A percentile compares a stretch with the other conserved stretches of the same genome.
phyloP scores from a whole-genome alignment of 2,797 vertebrate species.

The Oceanodroma leucorhoa region DNA sequence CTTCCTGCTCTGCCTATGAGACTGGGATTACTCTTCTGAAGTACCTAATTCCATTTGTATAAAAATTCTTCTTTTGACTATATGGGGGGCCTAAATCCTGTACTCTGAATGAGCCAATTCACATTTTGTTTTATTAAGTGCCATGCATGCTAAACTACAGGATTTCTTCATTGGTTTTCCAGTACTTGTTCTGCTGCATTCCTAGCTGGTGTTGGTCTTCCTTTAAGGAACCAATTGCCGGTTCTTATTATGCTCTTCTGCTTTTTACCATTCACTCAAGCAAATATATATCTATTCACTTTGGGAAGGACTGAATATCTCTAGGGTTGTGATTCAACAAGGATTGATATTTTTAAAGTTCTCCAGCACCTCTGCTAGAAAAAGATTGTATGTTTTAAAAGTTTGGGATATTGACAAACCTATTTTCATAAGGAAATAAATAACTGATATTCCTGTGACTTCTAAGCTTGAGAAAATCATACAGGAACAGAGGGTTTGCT shows the following conservation, averaged over 20 bases:
- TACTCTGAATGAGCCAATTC: not conserved
- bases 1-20: not conserved
- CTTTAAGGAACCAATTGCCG: not conserved
- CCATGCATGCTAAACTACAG: fast-evolving
- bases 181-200: not conserved
- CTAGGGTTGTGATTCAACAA: not conserved
- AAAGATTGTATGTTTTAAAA: not conserved
- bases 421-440: not conserved
- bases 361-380: not conserved
- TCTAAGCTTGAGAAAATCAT: not conserved
- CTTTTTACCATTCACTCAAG: not conserved
- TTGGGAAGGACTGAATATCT: not conserved
- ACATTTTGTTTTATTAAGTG: not conserved
- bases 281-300: not conserved
- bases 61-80: not conserved
- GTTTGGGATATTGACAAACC: not conserved
- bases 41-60: not conserved
- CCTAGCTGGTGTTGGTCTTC: not conserved
- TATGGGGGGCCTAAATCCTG: not conserved
- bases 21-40: not conserved
- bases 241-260: not conserved
- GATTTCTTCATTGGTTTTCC: not conserved
- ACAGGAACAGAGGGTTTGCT: not conserved
- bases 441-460: not conserved
- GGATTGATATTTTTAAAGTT: not conserved